These are phyloP conservation scores for Vandiemenella viatica DNA, from an alignment of 2,888 invertebrate species.

Conservation along the genomic window DNA sequence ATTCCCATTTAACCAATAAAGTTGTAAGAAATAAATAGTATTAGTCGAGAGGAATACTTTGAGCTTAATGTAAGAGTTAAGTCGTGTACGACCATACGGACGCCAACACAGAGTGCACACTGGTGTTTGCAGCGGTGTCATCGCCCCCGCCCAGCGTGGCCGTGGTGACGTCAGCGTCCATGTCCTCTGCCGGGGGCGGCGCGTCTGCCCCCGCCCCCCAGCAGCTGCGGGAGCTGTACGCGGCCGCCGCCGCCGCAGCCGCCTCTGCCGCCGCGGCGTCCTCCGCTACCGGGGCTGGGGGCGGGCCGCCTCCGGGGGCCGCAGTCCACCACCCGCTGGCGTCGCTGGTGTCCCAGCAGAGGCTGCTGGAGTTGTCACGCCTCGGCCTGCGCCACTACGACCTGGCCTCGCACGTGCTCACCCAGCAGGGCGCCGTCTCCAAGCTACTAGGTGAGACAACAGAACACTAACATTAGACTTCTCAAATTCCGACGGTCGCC, in stretches of 20 bases:
- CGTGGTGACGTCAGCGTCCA: too few species aligned
- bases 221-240: conserved; percentile 30
- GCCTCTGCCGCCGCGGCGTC: background rate
- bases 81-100: too few species aligned
- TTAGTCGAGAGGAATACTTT: too few species aligned
- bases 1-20: too few species aligned
- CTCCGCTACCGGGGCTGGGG: background rate
- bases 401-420: conserved; percentile 77
- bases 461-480: too few species aligned
- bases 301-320: too few species aligned
- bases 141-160: conserved; percentile 30
- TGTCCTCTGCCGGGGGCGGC: conserved; percentile 21
- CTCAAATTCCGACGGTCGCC: too few species aligned
- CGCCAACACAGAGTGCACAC: too few species aligned
- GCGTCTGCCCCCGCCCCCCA: conserved; percentile 29
- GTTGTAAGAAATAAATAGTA: too few species aligned
- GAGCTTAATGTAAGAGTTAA: too few species aligned
- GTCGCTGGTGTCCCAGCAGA: conserved; percentile 51
- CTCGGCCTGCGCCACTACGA: conserved; percentile 73
- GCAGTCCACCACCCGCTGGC: conserved; percentile 58
- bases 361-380: conserved; percentile 59
- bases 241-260: too few species aligned
- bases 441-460: conserved; percentile 75
- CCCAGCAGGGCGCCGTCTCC: conserved; percentile 71
- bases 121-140: conserved; percentile 41